phyloP scores from a whole-genome alignment of 2,797 vertebrate genomes.

The Pseudotriccus pelzelni region DNA sequence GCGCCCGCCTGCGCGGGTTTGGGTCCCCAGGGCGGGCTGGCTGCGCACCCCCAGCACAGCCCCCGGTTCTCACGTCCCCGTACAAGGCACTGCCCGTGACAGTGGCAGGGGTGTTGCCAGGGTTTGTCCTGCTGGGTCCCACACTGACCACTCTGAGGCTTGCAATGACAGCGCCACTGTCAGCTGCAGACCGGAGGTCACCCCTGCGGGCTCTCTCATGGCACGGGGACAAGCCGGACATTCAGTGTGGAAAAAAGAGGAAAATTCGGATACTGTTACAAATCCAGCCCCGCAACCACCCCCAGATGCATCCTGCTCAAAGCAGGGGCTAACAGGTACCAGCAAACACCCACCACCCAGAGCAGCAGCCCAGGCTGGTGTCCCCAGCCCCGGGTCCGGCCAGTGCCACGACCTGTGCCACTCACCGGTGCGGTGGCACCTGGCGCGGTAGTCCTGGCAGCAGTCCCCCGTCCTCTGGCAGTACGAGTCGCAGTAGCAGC shows the following conservation, averaged over 20 bases:
- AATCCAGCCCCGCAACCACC: background rate
- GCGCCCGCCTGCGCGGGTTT: background rate
- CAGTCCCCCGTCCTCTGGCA: constrained; percentile 83
- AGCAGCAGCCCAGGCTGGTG: background rate
- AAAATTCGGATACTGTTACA: background rate
- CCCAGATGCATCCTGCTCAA: background rate
- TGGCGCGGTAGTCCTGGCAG: constrained; percentile 71
- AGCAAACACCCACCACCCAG: background rate
- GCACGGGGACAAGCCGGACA: background rate
- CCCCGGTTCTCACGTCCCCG: fast-evolving
- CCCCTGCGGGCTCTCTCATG: background rate
- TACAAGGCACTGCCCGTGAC: background rate
- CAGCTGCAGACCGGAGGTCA: background rate
- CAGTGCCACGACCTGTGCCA: background rate
- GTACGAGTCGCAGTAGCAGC: constrained; percentile 88
- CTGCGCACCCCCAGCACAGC: background rate
- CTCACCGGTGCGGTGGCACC: constrained; percentile 84
- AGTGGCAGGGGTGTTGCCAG: fast-evolving
- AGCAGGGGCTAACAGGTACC: background rate
- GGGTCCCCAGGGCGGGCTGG: background rate
- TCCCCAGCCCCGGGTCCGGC: background rate
- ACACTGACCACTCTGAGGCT: fast-evolving
- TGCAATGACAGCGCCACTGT: fast-evolving
- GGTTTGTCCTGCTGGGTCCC: background rate
- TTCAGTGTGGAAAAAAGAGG: background rate